Evolutionary conservation across 1,140 invertebrate species (phyloP).

Genomic region (Amyelois transitella): DNA sequence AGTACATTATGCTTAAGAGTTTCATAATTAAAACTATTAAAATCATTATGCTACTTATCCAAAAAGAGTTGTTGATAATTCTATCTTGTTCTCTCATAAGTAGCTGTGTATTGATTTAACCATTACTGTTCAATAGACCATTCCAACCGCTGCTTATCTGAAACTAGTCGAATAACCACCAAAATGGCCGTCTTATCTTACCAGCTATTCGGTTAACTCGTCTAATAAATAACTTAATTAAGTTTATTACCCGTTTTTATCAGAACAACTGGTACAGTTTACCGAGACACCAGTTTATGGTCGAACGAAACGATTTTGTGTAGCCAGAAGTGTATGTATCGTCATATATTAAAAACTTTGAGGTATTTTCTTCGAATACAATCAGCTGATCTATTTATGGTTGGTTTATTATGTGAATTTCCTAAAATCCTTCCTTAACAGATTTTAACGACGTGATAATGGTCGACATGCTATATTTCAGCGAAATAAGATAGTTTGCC

Average conservation of each 20-base stretch:
- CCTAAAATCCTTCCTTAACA: too few relatives aligned
- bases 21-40: too few relatives aligned
- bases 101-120: not conserved
- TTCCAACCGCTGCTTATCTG: slow-evolving; percentile 7
- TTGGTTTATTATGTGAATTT: too few relatives aligned
- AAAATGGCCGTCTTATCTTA: slow-evolving; percentile 10
- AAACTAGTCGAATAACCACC: slow-evolving; percentile 11
- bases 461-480: too few relatives aligned
- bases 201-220: slow-evolving; percentile 1
- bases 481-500: too few relatives aligned
- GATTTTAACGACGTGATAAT: too few relatives aligned
- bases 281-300: slow-evolving; percentile 11
- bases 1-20: too few relatives aligned
- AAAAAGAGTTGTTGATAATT: not conserved
- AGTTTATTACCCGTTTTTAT: slow-evolving; percentile 20
- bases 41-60: too few relatives aligned
- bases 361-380: too few relatives aligned
- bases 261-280: slow-evolving; percentile 14
- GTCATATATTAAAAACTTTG: too few relatives aligned
- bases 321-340: too few relatives aligned
- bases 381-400: too few relatives aligned
- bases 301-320: slow-evolving; percentile 7
- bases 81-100: not conserved
- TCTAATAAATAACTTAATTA: slow-evolving; percentile 20
- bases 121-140: slow-evolving; percentile 4